Base-by-base conservation (phyloP, 2,797 vertebrate species). In the Anolis apletophallus region DNA sequence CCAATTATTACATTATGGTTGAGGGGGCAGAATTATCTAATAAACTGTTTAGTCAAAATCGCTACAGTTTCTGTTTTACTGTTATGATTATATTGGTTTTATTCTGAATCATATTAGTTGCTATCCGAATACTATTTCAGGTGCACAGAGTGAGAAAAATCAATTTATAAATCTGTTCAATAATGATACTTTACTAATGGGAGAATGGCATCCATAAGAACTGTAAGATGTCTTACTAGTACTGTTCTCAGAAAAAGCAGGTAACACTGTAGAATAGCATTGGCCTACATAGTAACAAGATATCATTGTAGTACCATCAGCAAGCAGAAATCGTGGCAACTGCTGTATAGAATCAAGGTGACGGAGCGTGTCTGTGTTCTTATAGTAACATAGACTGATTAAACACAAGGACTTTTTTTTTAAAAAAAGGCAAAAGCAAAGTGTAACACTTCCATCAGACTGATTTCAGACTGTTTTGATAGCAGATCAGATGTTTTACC, bases 401-500 rank as follows among this genome's bases (percentile, higher is more conserved):
- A 36, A 55, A 69, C 64, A 74, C 0, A 2, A 54, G 76, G 76
- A 13, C 26, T 17, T 36, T 54, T 67, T 59, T 16, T 17, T 21
- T 72, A 11, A n/a, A 78, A 59, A 17, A 36, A 59, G 46, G 46
- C 55, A 36, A 8, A 59, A 2, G 1, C 7, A 21, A 79, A 79
- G 83, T 86, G 81, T 7, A 12, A 0, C 90, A 29, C 74, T 88
- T 3, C 11, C 34, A 88, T 46, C 17, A 54, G 32, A 40, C 87
- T 83, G 76, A 64, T 5, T 89, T 86, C 88, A 80, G 29, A 34
- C 12, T 71, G 3, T 89, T 84, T 17, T 81, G 59, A 36, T 91
- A 64, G 78, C 69, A 83, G 50, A 76, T 26, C 81, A 88, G 7
- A 84, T 81, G 76, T 72, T 91, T 93, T 76, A 55, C 57, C 85